Base-by-base conservation (phyloP, 64 coral and sea anemone species). In the Montipora cactus region DNA sequence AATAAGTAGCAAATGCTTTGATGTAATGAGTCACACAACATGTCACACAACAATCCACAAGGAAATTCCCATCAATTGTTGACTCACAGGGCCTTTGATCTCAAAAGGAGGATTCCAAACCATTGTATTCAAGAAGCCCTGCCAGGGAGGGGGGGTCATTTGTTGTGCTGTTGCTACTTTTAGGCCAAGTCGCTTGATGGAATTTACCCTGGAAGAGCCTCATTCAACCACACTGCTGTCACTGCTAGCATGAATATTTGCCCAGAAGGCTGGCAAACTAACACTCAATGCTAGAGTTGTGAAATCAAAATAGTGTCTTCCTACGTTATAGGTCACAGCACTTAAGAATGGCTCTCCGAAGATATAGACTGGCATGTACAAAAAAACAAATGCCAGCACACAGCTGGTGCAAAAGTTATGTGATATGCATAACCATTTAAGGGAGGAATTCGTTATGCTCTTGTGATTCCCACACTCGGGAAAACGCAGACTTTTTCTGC, bases 231-330 rank as follows among this genome's bases (percentile, higher is more conserved):
- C 37, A 37, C 37, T 37, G 37, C 37, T 37, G 37, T n/a, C 47
- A 8, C 9, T 16, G 49, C 3, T 28, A 4, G 44, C 47, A 20
- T 23, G 8, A 7, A 78, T 50, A 12, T 51, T 45, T 78, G 76
- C 46, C 44, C 70, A 70, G 7, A 71, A 71, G 6, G 66, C 82
- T 5, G 82, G 82, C 4, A 86, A 49, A 71, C 62, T n/a, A 21
- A 86, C 50, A 8, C 64, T 72, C 19, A 86, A 45, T 69, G 82
- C 66, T 4, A 86, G 46, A 18, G 19, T 21, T n/a, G 12, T 22
- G 19, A 86, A n/a, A 14, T 86, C 82, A 72, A 86, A 86, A 72
- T 72, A 72, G 16, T 68, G 82, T 86, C 71, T 86, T 12, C 47
- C 64, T 21, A 9, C 49, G 62, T 72, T 86, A 23, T 71, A 50